phyloP scores from a whole-genome alignment of 2,888 invertebrate genomes.

The Sisyra terminalis region DNA sequence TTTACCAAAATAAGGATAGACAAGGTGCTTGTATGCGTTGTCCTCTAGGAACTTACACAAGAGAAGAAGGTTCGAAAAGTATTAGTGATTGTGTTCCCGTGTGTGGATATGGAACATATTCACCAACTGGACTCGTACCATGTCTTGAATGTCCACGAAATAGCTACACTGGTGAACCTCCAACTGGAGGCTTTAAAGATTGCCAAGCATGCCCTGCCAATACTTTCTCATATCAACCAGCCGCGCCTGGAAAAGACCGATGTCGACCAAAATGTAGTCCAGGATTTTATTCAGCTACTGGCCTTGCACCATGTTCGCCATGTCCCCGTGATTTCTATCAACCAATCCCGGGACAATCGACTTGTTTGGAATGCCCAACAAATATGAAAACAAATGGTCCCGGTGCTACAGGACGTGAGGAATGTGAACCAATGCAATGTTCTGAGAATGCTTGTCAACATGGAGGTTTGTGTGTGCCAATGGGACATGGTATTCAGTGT shows the following conservation, averaged over 20 bases:
- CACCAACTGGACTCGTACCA: constrained; percentile 83
- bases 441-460: constrained; percentile 79
- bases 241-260: constrained; percentile 65
- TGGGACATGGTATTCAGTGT: constrained; percentile 79
- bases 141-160: constrained; percentile 89
- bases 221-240: constrained; percentile 79
- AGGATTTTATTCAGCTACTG: constrained; percentile 84
- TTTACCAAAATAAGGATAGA: constrained; percentile 82
- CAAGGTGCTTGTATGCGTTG: constrained; percentile 84
- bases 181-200: constrained; percentile 80
- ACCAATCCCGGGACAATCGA: constrained; percentile 63
- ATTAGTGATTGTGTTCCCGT: constrained; percentile 80
- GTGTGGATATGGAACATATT: constrained; percentile 92
- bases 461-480: constrained; percentile 77
- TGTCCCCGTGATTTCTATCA: constrained; percentile 91
- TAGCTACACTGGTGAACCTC: constrained; percentile 76
- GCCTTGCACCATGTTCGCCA: constrained; percentile 81
- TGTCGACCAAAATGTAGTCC: constrained; percentile 80
- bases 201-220: constrained; percentile 85
- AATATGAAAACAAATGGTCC: constrained; percentile 72
- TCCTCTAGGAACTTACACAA: constrained; percentile 84
- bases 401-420: constrained; percentile 67
- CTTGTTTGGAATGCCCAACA: constrained; percentile 80
- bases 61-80: constrained; percentile 77
- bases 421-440: constrained; percentile 77